Conservation (phyloP, 2,113 vertebrate genomes). For the Lophura nycthemera region DNA sequence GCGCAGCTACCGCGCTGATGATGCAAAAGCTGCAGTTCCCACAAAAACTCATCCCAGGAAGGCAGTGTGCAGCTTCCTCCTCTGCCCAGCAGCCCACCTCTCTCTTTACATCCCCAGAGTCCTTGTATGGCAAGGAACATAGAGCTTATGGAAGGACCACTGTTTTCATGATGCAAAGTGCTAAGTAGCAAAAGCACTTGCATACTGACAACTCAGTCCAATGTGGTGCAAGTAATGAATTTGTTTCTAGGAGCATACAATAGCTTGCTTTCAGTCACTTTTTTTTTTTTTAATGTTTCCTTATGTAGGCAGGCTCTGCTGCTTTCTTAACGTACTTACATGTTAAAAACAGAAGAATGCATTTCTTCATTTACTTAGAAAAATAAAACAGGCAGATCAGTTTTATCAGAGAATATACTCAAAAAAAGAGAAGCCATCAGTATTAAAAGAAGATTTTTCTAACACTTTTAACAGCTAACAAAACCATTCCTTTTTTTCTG, state of each 20-base stretch:
- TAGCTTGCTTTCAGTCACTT: not conserved
- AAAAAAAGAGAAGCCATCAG: not conserved
- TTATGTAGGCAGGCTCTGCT: not conserved
- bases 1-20: not conserved
- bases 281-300: not conserved
- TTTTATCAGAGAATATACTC: not conserved
- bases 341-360: not conserved
- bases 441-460: not conserved
- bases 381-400: not conserved
- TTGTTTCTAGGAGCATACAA: not conserved
- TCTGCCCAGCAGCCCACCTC: accelerated
- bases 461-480: not conserved
- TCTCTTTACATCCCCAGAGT: accelerated
- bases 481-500: not conserved
- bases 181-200: not conserved
- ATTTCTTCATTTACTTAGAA: not conserved
- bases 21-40: not conserved
- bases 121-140: not conserved
- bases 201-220: not conserved
- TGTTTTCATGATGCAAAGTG: accelerated
- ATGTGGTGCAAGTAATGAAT: not conserved
- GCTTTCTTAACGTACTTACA: not conserved
- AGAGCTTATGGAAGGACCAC: accelerated
- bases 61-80: not conserved
- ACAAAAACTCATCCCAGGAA: not conserved